These are phyloP conservation scores for Perca schrenkii DNA, from an alignment of 2,113 vertebrate species.

Conservation along the genomic window DNA sequence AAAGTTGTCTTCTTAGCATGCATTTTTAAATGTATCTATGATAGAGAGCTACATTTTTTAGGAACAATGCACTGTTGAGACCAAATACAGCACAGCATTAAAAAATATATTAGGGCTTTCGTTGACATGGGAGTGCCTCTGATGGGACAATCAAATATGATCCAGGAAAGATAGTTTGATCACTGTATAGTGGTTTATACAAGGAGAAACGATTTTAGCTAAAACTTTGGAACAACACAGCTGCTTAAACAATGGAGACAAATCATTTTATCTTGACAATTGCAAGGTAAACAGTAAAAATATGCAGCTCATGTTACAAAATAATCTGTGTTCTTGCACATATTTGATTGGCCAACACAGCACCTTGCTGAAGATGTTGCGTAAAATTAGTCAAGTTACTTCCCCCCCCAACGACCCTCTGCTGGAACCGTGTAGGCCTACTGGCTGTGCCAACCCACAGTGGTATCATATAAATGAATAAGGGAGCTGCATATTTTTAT, in stretches of 20 bases:
- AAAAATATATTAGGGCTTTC: background rate
- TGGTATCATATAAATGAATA: background rate
- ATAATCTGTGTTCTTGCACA: background rate
- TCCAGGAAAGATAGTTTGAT: background rate
- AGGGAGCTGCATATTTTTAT: background rate
- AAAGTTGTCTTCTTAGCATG: too few relatives aligned
- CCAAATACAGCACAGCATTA: background rate
- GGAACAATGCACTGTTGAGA: background rate
- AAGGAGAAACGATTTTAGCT: background rate
- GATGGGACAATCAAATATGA: too few relatives aligned
- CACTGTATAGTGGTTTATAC: background rate
- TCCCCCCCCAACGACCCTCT: too few relatives aligned
- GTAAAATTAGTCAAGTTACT: too few relatives aligned
- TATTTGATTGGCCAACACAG: background rate
- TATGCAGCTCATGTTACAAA: background rate
- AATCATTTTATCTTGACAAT: background rate
- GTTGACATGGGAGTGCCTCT: background rate
- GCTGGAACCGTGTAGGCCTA: background rate
- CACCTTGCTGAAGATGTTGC: background rate
- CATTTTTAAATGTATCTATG: too few relatives aligned
- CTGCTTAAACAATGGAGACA: background rate
- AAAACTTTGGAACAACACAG: background rate
- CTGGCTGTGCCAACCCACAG: background rate
- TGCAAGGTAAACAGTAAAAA: background rate
- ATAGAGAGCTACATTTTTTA: too few relatives aligned